Base-by-base conservation (phyloP, 2,113 vertebrate genomes). In the Syngnathoides biaculeatus region DNA sequence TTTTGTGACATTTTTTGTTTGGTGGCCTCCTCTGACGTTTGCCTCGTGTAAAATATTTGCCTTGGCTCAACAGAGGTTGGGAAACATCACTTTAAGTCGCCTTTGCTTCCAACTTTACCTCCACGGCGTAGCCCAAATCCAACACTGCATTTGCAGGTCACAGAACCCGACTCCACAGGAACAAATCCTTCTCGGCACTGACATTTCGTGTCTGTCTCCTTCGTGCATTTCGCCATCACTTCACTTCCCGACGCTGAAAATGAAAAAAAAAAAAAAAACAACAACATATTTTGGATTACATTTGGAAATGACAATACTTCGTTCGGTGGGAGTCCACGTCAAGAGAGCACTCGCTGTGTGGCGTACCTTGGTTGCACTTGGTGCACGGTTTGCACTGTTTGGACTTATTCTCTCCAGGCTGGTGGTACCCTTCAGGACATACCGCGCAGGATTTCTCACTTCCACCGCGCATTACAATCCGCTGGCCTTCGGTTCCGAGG, bases 121-220 rank as follows among this genome's bases (percentile, higher is more conserved):
- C 0, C 22, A 3, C 2, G 0, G 1, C 0, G n/a, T 17, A 22
- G 2, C 40, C 43, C 86, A 68, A 53, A 86, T 17, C 88, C 88
- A 3, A 0, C 1, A 0, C 26, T 5, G 70, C 89, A 90, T 58
- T 64, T 65, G 59, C 90, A 91, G 1, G 3, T 38, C 15, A 61
- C 5, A 24, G 7, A 55, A 38, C 78, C 63, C 0, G 0, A 0
- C 0, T 62, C 48, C 0, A 2, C 15, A 4, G 6, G 10, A 65
- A 57, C 5, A 67, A 86, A 90, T 15, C 30, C 55, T 17, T 0
- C 0, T 12, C 8, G 68, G 9, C 90, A 91, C 24, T 22, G 3
- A 66, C 90, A 91, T 71, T 0, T 24, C 6, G 17, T 64, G 26
- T 90, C 3, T 0, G 0, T 55, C 0, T 0, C 26, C 50, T 0